phyloP scores from a whole-genome alignment of 2,113 vertebrate genomes.

The Malaclemys terrapin region DNA sequence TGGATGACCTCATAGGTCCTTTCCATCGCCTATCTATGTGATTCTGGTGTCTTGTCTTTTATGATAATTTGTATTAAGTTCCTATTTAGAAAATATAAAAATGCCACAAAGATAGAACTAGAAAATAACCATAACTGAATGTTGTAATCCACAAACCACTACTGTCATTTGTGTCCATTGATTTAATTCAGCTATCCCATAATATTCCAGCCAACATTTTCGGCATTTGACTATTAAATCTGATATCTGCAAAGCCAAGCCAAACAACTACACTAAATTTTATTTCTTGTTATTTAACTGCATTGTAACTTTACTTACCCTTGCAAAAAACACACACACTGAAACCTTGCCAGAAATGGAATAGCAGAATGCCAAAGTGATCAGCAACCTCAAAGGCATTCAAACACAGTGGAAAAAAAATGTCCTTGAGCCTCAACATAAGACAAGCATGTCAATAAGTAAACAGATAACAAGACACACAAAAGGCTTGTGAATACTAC shows the following conservation, averaged over 20 bases:
- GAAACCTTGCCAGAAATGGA: conserved; percentile 47
- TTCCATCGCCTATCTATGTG: not conserved
- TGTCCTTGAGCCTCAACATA: conserved; percentile 47
- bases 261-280: conserved; percentile 39
- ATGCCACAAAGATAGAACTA: conserved; percentile 13
- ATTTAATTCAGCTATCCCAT: conserved; percentile 33
- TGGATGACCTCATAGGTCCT: not conserved
- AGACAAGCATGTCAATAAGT: conserved; percentile 34
- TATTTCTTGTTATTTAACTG: conserved; percentile 65
- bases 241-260: conserved; percentile 19
- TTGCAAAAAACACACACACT: conserved; percentile 43
- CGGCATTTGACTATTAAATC: conserved; percentile 22
- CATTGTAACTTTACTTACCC: conserved; percentile 60
- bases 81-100: conserved; percentile 25
- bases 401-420: conserved; percentile 41
- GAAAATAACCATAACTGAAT: conserved; percentile 43
- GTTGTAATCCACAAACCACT: conserved; percentile 1
- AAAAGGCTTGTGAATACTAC: not conserved
- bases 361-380: conserved; percentile 57
- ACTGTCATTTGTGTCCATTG: not conserved
- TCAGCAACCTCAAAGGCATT: conserved; percentile 44
- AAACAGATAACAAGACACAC: not conserved
- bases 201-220: not conserved
- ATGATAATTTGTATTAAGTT: not conserved
- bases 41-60: not conserved